phyloP scores from a whole-genome alignment of 2,797 vertebrate genomes.

The Emydoidea blandingii region DNA sequence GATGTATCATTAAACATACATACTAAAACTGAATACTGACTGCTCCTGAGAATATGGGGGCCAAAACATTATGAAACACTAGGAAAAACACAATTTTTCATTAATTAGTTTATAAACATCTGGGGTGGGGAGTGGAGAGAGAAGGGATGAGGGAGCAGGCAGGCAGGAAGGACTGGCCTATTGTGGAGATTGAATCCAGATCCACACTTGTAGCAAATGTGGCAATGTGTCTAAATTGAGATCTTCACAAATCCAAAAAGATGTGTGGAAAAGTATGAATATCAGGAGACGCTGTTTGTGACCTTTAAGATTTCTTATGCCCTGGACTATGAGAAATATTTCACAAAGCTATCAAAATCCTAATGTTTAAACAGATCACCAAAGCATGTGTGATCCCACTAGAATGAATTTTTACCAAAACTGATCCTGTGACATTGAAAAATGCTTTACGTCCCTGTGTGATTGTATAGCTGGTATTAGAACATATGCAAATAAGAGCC shows the following conservation, averaged over 20 bases:
- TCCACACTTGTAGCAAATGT: no score
- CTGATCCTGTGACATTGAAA: no score
- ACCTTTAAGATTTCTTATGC: background rate
- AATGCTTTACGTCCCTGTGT: no score
- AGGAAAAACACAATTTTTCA: background rate
- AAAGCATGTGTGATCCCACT: no score
- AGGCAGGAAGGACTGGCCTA: background rate
- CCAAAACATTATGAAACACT: background rate
- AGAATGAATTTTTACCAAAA: no score
- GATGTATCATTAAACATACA: background rate
- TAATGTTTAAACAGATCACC: no score
- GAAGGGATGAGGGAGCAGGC: background rate
- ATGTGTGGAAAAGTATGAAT: background rate
- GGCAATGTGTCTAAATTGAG: background rate
- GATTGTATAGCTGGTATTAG: no score
- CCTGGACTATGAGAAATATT: background rate
- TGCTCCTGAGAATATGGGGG: background rate
- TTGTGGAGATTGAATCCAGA: background rate
- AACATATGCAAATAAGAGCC: no score
- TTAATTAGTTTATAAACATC: background rate
- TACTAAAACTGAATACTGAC: background rate
- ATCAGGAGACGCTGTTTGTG: background rate
- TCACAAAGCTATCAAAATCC: no score
- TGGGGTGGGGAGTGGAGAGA: background rate
- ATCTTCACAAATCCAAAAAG: background rate